Evolutionary conservation across 1,140 invertebrate genomes (phyloP).

Genomic region (Helicoverpa armigera): DNA sequence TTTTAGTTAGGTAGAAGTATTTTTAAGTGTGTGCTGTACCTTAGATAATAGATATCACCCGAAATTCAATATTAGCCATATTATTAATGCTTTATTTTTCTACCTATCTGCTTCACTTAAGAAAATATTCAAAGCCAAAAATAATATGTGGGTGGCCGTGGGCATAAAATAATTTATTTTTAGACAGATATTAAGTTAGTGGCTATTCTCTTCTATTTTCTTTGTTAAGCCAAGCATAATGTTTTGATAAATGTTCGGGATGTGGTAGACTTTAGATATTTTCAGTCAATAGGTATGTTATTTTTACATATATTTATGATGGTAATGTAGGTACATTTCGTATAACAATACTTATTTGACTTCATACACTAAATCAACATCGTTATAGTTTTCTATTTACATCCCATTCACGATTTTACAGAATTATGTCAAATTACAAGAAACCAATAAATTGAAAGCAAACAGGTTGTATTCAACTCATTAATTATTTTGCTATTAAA

Average conservation of each 20-base stretch:
- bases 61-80: no score
- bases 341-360: not conserved
- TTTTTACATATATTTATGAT: not conserved
- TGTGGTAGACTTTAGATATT: not conserved
- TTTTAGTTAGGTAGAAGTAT: no score
- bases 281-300: not conserved
- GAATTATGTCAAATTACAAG: no score
- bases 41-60: no score
- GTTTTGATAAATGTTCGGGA: not conserved
- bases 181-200: not conserved
- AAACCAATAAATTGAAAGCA: no score
- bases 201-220: not conserved
- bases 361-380: not conserved
- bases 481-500: no score
- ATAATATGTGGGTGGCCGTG: not conserved
- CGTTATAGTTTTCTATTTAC: not conserved
- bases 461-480: no score
- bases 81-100: no score
- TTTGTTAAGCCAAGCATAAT: conserved; percentile 16
- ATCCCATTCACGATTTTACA: not conserved
- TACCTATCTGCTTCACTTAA: no score
- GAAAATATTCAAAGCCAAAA: no score
- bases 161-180: not conserved
- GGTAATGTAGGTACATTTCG: not conserved
- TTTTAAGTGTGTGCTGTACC: no score